These are phyloP conservation scores for Xenopus borealis DNA, from an alignment of 2,113 vertebrate genomes.

Conservation along the genomic window DNA sequence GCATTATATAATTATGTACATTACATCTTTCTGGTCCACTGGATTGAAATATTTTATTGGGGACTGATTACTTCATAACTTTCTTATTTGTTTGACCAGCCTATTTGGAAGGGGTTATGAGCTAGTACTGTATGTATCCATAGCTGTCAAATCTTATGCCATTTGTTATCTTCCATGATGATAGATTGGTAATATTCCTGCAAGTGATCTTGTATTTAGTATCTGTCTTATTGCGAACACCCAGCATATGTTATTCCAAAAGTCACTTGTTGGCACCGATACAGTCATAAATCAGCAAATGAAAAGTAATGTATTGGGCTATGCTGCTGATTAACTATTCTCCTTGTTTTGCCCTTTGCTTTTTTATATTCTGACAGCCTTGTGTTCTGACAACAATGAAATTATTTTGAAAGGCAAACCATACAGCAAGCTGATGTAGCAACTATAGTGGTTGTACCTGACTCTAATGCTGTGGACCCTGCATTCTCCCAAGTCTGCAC, in stretches of 20 bases:
- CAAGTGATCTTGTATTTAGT: slow-evolving; percentile 20
- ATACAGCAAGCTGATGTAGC: too few species aligned
- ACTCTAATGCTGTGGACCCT: too few species aligned
- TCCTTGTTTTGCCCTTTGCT: slow-evolving; percentile 28
- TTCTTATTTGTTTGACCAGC: too few species aligned
- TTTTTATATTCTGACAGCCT: neutral
- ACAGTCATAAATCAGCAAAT: neutral
- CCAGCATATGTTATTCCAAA: slow-evolving; percentile 16
- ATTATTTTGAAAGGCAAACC: too few species aligned
- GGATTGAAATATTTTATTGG: slow-evolving; percentile 2
- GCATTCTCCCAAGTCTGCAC: too few species aligned
- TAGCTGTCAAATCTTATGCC: slow-evolving; percentile 1
- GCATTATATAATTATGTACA: neutral
- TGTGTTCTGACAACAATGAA: too few species aligned
- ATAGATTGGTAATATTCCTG: slow-evolving; percentile 20
- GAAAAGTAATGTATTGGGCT: neutral
- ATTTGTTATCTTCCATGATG: slow-evolving; percentile 26
- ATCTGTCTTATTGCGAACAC: slow-evolving; percentile 28
- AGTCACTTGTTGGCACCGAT: slow-evolving; percentile 17
- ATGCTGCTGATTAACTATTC: slow-evolving; percentile 18
- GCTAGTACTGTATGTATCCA: slow-evolving; percentile 5
- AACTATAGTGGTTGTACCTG: too few species aligned
- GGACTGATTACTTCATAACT: neutral
- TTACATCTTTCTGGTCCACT: neutral
- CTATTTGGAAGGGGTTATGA: slow-evolving; percentile 18